A percentile compares a stretch with the other conserved stretches of the same genome.
These are phyloP conservation scores for Polydrusus cervinus DNA, from an alignment of 2,888 invertebrate species.

Conservation along the genomic window DNA sequence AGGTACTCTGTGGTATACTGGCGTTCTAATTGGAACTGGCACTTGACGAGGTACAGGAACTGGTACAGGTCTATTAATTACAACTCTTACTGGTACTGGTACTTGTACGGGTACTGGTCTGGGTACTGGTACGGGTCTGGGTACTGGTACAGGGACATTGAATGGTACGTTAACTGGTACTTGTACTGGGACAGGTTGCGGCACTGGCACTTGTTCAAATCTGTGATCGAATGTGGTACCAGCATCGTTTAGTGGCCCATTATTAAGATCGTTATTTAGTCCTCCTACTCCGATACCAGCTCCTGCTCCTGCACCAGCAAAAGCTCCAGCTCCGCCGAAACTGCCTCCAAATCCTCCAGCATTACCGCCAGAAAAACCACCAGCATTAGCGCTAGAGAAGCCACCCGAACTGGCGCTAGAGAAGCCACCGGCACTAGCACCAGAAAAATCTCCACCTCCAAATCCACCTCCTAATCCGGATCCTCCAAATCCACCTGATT, in stretches of 20 bases:
- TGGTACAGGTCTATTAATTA: conserved; percentile 62
- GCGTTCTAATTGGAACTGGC: conserved; percentile 63
- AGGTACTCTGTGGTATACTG: conserved; percentile 64
- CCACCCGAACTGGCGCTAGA: conserved; percentile 31
- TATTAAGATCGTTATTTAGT: conserved; percentile 15
- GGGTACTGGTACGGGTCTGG: conserved; percentile 64
- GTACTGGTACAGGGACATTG: conserved; percentile 64
- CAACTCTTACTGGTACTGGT: conserved; percentile 64
- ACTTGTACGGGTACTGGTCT: conserved; percentile 64
- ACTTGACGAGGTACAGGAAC: conserved; percentile 64
- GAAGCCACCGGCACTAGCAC: conserved; percentile 21
- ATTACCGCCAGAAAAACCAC: not conserved
- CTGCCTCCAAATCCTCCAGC: conserved; percentile 11
- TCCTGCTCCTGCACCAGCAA: conserved; percentile 13
- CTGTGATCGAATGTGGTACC: conserved; percentile 64
- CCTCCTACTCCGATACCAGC: conserved; percentile 14
- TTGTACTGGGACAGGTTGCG: conserved; percentile 63
- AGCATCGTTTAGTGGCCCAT: conserved; percentile 56
- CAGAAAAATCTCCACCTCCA: conserved; percentile 31
- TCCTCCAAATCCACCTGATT: conserved; percentile 26
- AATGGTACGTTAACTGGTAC: conserved; percentile 62
- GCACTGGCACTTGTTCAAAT: conserved; percentile 63
- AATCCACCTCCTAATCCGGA: conserved; percentile 9
- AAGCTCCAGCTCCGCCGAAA: conserved; percentile 31
- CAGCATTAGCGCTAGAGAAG: conserved; percentile 12